These are phyloP conservation scores for Brachynemurus nebulosus DNA, from an alignment of 2,888 invertebrate species.

Conservation along the genomic window DNA sequence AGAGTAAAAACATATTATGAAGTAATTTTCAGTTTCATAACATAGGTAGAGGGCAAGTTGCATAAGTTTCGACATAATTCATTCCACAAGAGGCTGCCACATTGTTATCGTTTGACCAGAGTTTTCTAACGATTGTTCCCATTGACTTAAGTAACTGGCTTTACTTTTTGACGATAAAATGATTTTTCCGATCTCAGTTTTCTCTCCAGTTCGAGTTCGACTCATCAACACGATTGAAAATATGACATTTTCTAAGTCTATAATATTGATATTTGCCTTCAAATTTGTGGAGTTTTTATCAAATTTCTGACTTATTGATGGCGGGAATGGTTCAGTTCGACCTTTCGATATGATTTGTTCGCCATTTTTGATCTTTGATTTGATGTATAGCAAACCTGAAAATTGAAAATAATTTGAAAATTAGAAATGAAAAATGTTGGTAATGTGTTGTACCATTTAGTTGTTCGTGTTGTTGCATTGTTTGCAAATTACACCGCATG, in stretches of 20 bases:
- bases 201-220: constrained; percentile 53
- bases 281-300: constrained; percentile 50
- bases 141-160: constrained; percentile 6
- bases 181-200: constrained; percentile 50
- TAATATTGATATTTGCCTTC: constrained; percentile 46
- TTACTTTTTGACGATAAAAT: constrained; percentile 48
- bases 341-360: constrained; percentile 36
- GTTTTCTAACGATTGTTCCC: constrained; percentile 6
- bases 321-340: constrained; percentile 61
- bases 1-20: too few relatives aligned
- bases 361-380: constrained; percentile 59
- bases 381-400: constrained; percentile 58
- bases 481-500: constrained; percentile 49
- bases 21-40: too few relatives aligned
- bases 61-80: too few relatives aligned
- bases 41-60: too few relatives aligned
- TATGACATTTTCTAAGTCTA: constrained; percentile 45
- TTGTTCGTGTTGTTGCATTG: constrained; percentile 58
- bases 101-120: constrained; percentile 1
- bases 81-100: constrained; percentile 8
- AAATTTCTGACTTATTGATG: constrained; percentile 64
- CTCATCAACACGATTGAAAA: constrained; percentile 51
- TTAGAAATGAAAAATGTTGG: background rate
- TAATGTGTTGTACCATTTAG: constrained; percentile 37
- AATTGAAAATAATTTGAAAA: constrained; percentile 16